A percentile compares a stretch with the other conserved stretches of the same genome.
phyloP scores from a whole-genome alignment of 2,113 vertebrate genomes.

The Falco punctatus region DNA sequence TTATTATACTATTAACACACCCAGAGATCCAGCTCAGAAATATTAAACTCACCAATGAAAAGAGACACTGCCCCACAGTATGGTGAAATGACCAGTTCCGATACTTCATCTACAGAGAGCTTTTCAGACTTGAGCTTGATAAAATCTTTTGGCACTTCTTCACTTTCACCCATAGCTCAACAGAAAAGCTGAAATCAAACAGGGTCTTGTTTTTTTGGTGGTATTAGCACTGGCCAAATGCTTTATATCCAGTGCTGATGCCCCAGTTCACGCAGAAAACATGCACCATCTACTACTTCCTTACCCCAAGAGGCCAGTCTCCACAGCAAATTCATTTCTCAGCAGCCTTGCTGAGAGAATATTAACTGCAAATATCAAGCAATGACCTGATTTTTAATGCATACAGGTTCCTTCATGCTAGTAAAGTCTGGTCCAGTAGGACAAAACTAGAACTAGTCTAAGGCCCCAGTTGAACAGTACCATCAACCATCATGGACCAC shows the following conservation, averaged over 20 bases:
- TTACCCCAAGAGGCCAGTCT: neutral
- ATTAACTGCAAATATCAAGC: neutral
- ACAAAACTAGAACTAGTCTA: neutral
- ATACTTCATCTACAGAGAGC: conserved; percentile 84
- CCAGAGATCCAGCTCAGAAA: neutral
- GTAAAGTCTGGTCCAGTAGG: neutral
- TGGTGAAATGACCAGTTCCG: conserved; percentile 79
- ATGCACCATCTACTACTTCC: neutral
- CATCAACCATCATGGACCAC: neutral
- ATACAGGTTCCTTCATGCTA: neutral
- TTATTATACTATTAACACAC: neutral
- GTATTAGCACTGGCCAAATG: neutral
- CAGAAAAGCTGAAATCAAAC: conserved; percentile 42
- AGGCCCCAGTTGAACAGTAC: neutral
- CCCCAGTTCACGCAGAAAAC: neutral
- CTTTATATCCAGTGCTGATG: neutral
- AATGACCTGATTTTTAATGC: neutral
- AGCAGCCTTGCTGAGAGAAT: neutral
- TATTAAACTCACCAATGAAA: conserved; percentile 84
- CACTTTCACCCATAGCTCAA: conserved; percentile 45
- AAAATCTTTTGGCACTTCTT: conserved; percentile 74
- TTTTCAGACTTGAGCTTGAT: conserved; percentile 82
- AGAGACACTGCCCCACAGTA: conserved; percentile 89
- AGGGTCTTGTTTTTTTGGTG: neutral
- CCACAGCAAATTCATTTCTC: neutral